Evolutionary conservation across 2,113 vertebrate species (phyloP).

Genomic region (Grammomys surdaster): DNA sequence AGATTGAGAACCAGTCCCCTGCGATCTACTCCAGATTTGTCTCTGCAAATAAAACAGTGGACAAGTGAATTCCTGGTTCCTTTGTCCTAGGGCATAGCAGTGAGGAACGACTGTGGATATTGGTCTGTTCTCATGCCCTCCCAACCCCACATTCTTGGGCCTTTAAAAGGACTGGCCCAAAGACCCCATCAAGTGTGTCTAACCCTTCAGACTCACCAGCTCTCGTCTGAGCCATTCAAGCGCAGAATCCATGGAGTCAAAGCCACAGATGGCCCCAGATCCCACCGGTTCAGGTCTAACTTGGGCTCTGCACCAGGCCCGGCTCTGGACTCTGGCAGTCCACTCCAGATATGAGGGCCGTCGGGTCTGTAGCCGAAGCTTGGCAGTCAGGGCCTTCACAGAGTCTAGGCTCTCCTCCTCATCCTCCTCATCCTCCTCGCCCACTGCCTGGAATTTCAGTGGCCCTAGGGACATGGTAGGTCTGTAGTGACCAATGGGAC

Average conservation of each 20-base stretch:
- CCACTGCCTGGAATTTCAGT: conserved; percentile 90
- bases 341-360: conserved; percentile 95
- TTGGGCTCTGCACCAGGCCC: conserved; percentile 85
- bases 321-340: conserved; percentile 91
- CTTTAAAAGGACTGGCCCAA: background rate
- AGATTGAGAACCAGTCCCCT: background rate
- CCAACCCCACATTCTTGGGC: background rate
- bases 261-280: conserved; percentile 89
- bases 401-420: conserved; percentile 91
- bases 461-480: conserved; percentile 78
- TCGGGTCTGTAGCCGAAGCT: conserved; percentile 94
- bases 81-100: background rate
- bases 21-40: background rate
- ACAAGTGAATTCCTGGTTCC: background rate
- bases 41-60: background rate
- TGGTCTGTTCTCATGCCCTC: background rate
- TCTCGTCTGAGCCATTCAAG: conserved; percentile 94
- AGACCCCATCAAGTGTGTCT: background rate
- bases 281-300: conserved; percentile 39
- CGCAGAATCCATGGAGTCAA: conserved; percentile 90
- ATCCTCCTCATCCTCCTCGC: conserved; percentile 87
- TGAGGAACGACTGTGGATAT: background rate
- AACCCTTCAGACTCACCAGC: conserved; percentile 90
- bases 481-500: background rate
- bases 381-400: conserved; percentile 93